Evolutionary conservation across 2,888 invertebrate species (phyloP), one percentile per base, ranked within the genome.

Genomic region (Sericinus montela): DNA sequence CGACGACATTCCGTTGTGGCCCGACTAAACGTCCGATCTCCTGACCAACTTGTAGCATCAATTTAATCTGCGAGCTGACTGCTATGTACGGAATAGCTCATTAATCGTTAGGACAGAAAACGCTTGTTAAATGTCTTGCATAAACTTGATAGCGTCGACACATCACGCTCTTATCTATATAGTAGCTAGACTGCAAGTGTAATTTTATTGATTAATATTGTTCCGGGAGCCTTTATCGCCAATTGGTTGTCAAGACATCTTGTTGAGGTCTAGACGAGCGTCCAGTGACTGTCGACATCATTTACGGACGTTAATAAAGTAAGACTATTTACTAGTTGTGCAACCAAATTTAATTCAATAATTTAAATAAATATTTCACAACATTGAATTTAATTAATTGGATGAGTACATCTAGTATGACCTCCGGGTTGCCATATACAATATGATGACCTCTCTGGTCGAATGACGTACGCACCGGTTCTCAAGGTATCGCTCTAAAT

Each of bases 1-100:
- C 69, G 61, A 57, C 65, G 59, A 75, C 80, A 83, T 85, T 81
- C 82, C 75, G 45, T 44, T 46, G 38, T 38, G 45, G 36, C 36
- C 40, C 47, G 41, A 52, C 54, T 38, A 19, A 48, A 54, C 48
- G 38, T 34, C 32, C 50, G 54, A 61, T 53, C 35, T 50, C 46
- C 52, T 51, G 41, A 7, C 14, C 32, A 46, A 59, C 51, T 19
- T 9, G 54, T 62, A 41, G 39, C 16, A 48, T 43, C 44, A 29
- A 44, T 45, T 50, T 53, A 48, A 36, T 42, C 32, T 42, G 34
- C 51, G 42, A 37, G 38, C 49, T 34, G 45, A 45, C 44, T 42
- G 48, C 46, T 49, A 50, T 47, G 39, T 48, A 47, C 40, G 39
- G 35, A 45, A 47, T 44, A 37, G 41, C 19, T 50, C 30, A 44